These are phyloP conservation scores for Andricus quercusramuli DNA, from an alignment of 2,888 invertebrate species.

Conservation along the genomic window DNA sequence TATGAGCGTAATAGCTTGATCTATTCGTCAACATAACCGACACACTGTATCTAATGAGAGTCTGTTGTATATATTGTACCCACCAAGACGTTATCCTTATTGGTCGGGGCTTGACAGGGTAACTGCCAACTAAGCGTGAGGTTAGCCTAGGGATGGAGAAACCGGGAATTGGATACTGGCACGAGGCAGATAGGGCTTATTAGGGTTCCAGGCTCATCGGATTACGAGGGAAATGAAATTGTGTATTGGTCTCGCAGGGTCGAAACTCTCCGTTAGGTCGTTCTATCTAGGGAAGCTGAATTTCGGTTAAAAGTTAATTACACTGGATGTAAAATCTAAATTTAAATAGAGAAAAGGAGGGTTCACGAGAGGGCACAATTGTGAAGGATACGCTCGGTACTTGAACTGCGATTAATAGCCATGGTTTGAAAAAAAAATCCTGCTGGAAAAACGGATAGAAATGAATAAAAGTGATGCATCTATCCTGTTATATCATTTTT, in stretches of 20 bases:
- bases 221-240: slow-evolving; percentile 52
- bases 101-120: slow-evolving; percentile 32
- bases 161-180: slow-evolving; percentile 23
- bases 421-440: not conserved
- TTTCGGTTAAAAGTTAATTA: slow-evolving; percentile 34
- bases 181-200: slow-evolving; percentile 49
- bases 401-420: not conserved
- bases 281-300: slow-evolving; percentile 10
- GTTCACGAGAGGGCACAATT: not conserved
- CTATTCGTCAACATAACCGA: not conserved
- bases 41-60: slow-evolving; percentile 33
- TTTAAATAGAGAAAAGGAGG: not conserved
- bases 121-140: slow-evolving; percentile 36
- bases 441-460: not conserved
- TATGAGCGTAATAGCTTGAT: not conserved
- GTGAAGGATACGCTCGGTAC: not conserved
- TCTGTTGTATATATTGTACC: not conserved
- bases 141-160: slow-evolving; percentile 41
- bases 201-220: slow-evolving; percentile 49
- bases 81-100: slow-evolving; percentile 28
- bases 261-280: slow-evolving; percentile 14
- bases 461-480: not conserved
- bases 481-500: too few relatives aligned
- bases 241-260: slow-evolving; percentile 32
- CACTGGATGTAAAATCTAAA: not conserved